phyloP scores from a whole-genome alignment of 2,888 invertebrate genomes.

The Iselma pallidipennis region DNA sequence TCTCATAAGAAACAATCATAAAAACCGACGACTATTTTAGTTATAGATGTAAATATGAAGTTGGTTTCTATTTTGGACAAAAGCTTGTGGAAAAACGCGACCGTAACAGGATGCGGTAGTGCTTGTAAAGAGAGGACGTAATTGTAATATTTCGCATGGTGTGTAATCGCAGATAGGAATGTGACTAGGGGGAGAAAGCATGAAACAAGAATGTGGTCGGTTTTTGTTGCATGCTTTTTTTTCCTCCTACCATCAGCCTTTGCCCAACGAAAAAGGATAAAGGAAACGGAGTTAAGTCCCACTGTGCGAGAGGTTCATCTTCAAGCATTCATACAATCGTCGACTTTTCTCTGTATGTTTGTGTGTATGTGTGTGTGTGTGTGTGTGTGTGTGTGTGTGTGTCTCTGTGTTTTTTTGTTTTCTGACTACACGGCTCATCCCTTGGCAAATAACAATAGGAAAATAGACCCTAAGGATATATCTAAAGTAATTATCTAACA shows the following conservation, averaged over 20 bases:
- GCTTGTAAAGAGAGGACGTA: slow-evolving; percentile 15
- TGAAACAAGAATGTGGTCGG: slow-evolving; percentile 19
- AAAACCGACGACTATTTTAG: background rate
- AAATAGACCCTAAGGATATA: slow-evolving; percentile 24
- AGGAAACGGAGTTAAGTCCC: slow-evolving; percentile 27
- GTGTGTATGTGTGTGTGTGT: too few species aligned
- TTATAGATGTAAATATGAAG: slow-evolving; percentile 9
- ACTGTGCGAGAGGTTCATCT: slow-evolving; percentile 25
- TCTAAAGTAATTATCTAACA: slow-evolving; percentile 29
- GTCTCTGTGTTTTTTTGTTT: slow-evolving; percentile 13
- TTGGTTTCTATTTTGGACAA: background rate
- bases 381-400: too few species aligned
- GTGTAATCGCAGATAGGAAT: slow-evolving; percentile 19
- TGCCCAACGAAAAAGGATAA: slow-evolving; percentile 19
- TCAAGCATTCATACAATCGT: slow-evolving; percentile 28
- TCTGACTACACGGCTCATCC: slow-evolving; percentile 21
- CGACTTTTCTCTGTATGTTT: slow-evolving; percentile 21
- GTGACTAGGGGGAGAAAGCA: slow-evolving; percentile 19
- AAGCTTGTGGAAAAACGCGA: background rate
- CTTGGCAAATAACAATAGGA: slow-evolving; percentile 20
- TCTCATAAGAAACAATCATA: background rate
- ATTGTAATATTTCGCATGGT: slow-evolving; percentile 26
- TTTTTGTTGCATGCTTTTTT: slow-evolving; percentile 22
- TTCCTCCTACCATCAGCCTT: slow-evolving; percentile 1
- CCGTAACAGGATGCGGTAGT: slow-evolving; percentile 9